Conservation (phyloP, 1,140 invertebrate species). For the Acarapis woodi region DNA sequence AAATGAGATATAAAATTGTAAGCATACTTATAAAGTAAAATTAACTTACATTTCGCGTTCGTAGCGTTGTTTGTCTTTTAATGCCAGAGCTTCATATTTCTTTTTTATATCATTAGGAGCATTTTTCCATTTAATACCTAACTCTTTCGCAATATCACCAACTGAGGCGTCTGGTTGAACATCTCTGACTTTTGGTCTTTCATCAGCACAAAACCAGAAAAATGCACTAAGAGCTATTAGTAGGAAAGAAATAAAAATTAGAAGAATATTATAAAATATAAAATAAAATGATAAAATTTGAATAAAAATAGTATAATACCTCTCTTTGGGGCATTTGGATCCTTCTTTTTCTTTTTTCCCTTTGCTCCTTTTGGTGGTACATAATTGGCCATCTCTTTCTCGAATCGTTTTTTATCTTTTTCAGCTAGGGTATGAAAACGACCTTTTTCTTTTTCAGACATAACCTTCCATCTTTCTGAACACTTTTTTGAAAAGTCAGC, state of each 20-base stretch:
- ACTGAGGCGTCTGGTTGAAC: constrained; percentile 75
- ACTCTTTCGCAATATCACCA: constrained; percentile 89
- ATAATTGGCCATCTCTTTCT: constrained; percentile 83
- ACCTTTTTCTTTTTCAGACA: constrained; percentile 94
- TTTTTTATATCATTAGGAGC: constrained; percentile 47
- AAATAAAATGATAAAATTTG: too few species aligned
- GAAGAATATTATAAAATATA: too few species aligned
- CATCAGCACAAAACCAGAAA: constrained; percentile 97
- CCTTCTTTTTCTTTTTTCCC: constrained; percentile 69
- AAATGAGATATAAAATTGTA: too few species aligned
- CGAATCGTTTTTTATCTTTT: constrained; percentile 83
- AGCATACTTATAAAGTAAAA: too few species aligned
- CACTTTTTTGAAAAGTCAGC: constrained; percentile 98
- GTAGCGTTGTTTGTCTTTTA: constrained; percentile 79
- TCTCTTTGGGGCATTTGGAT: constrained; percentile 94
- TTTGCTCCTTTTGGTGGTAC: constrained; percentile 61
- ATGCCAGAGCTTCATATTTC: constrained; percentile 71
- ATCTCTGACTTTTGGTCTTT: constrained; percentile 69
- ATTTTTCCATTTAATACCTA: constrained; percentile 78
- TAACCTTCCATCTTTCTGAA: constrained; percentile 97
- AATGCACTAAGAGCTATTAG: constrained; percentile 96
- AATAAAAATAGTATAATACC: too few species aligned
- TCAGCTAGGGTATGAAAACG: constrained; percentile 96
- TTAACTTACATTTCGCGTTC: too few species aligned
- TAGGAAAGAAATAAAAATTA: too few species aligned